Base-by-base conservation (phyloP, 2,888 invertebrate species). In the Eristalis tenax region DNA sequence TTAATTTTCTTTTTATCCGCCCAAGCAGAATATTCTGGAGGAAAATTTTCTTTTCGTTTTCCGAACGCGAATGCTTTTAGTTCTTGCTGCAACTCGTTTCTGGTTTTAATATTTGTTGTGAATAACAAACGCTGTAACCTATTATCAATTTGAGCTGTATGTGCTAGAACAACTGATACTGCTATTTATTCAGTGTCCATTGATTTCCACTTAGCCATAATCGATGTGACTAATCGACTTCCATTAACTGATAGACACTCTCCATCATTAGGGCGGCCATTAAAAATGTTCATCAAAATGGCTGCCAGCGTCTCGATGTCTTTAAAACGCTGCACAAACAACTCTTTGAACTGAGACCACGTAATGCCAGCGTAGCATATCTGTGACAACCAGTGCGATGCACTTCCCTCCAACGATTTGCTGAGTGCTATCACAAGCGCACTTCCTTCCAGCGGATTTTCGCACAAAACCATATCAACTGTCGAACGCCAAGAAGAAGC, bases 401-500 rank as follows among this genome's bases (percentile, higher is more conserved):
- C 82, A 57, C 59, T 84, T 40, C 75, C 75, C 59, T 84, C 70
- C 35, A 88, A 57, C 0, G 76, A 82, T 18, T 83, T 85, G 5
- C 88, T 86, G 3, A 83, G 63, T 11, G 80, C 65, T 66, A 85
- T 81, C 13, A 88, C 50, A 5, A 88, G 63, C 11, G 78, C 83
- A 57, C 83, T 83, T 26, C 78, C 80, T 23, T 83, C 69, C 50
- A 85, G 38, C n/a, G 65, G 64, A 38, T 80, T 65, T 43, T 83
- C 80, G 0, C 43, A 28, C 28, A 81, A 50, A n/a, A 83, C 74
- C 56, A 85, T 59, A 28, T 80, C 76, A 11, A 76, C 85, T n/a
- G 76, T 78, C 4, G 73, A 40, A 50, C 78, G 66, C 83, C 83
- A 83, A 38, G 78, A 68, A 56, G 35, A n/a, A 56, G 73, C 80